Conservation (phyloP, 2,797 vertebrate genomes). For the Pangasius djambal region DNA sequence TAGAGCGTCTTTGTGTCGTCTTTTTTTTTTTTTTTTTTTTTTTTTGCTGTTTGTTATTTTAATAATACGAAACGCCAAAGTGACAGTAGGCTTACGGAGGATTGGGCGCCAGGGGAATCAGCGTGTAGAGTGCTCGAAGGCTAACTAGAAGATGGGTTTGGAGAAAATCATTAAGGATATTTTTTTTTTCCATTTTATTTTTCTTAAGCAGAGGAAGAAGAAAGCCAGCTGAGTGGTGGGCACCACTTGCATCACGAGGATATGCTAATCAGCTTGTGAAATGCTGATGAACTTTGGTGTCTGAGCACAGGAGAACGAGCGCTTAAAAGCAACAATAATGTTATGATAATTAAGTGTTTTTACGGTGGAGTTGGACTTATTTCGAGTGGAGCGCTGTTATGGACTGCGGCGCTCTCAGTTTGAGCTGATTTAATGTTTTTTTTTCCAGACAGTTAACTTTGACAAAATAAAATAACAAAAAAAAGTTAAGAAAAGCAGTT, state of each 20-base stretch:
- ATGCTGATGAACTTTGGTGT: conserved; percentile 70
- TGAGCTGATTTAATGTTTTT: neutral
- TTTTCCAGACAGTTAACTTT: neutral
- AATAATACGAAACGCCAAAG: conserved; percentile 74
- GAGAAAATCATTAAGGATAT: conserved; percentile 72
- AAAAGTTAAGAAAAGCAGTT: neutral
- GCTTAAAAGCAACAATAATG: conserved; percentile 61
- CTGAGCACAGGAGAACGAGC: conserved; percentile 57
- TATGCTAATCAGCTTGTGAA: conserved; percentile 70
- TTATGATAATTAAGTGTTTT: conserved; percentile 69
- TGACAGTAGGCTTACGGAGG: conserved; percentile 78
- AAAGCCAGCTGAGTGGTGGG: conserved; percentile 70
- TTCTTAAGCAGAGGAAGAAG: conserved; percentile 62
- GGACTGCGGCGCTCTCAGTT: conserved; percentile 22
- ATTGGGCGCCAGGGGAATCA: conserved; percentile 68
- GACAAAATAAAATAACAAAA: neutral
- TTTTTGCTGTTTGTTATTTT: conserved; percentile 71
- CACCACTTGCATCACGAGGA: conserved; percentile 69
- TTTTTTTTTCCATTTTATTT: conserved; percentile 24
- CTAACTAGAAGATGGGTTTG: conserved; percentile 70
- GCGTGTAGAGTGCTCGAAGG: conserved; percentile 63
- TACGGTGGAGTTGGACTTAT: conserved; percentile 54
- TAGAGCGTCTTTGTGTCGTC: conserved; percentile 63
- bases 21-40: conserved; percentile 6
- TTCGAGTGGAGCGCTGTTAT: conserved; percentile 53